Evolutionary conservation across 1,140 invertebrate genomes (phyloP), one percentile per base, ranked within the genome.

Genomic region (Carcinoscorpius rotundicauda): DNA sequence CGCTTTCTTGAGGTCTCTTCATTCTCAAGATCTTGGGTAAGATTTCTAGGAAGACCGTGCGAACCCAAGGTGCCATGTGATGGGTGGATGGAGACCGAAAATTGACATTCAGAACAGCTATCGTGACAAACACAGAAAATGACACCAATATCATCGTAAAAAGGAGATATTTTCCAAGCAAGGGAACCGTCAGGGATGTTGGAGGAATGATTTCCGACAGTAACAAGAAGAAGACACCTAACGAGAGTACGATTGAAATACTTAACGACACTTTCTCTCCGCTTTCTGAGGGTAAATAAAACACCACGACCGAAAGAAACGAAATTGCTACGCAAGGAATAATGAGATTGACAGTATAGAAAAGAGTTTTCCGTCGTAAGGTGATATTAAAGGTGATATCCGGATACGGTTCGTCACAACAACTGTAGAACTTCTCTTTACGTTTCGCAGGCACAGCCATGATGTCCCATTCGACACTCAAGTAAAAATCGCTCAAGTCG

Each of bases 71-170:
- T 2, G 89, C 82, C 86, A 96, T 89, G 71, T 87, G 86, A 79
- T 98, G 95, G 49, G 95, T 98, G 10, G 97, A 93, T 49, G 96
- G 95, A 51, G 93, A 97, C 74, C 97, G 87, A 81, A 97, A 98
- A 81, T 98, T 97, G 65, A 99, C 89, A 79, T 98, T 98, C 68
- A 99, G 83, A 71, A 98, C 93, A 69, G 92, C 89, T 73, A 99
- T 97, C 70, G 96, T 98, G 66, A 97, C 91, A 66, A 98, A 87
- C 72, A 98, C 96, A 63, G 94, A 98, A 60, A 97, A 81, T 52
- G 95, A 97, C 70, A 98, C 96, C 72, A 99, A 83, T 75, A 98
- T 93, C 94, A 99, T 98, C 59, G 96, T 99, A 80, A 99, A 99
- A 49, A 99, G 81, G 90, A 74, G 81, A 78, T 93, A 93, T 81